Percentiles rank a stretch among this genome's conserved stretches.
Evolutionary conservation across 2,888 invertebrate genomes (phyloP).

Genomic region (Lepidochrysops patricia): DNA sequence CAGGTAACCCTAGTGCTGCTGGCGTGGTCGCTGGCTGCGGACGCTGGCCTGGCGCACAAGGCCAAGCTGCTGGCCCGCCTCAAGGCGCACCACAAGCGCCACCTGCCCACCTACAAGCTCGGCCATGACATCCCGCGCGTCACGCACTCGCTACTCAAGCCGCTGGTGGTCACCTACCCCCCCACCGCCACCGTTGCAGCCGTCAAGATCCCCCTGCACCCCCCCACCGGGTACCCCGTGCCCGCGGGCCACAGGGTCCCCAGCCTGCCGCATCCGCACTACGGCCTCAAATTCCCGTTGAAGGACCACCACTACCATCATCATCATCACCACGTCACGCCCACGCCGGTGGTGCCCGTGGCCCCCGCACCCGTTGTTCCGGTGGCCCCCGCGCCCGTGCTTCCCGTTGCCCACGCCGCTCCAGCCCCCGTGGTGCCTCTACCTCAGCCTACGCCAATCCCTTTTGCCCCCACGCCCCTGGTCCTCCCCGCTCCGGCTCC

Average conservation of each 20-base stretch:
- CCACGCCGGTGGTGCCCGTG: slow-evolving; percentile 48
- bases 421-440: slow-evolving; percentile 38
- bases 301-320: slow-evolving; percentile 59
- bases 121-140: slow-evolving; percentile 65
- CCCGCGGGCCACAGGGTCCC: slow-evolving; percentile 52
- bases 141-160: slow-evolving; percentile 63
- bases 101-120: slow-evolving; percentile 62
- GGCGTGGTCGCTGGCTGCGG: slow-evolving; percentile 40
- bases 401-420: slow-evolving; percentile 24
- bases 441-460: slow-evolving; percentile 41
- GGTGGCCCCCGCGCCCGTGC: slow-evolving; percentile 25
- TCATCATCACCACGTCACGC: slow-evolving; percentile 58
- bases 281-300: slow-evolving; percentile 49
- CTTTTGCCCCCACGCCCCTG: slow-evolving; percentile 38
- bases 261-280: slow-evolving; percentile 50
- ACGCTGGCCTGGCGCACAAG: slow-evolving; percentile 49
- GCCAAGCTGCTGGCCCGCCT: slow-evolving; percentile 44
- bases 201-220: slow-evolving; percentile 57
- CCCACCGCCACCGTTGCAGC: slow-evolving; percentile 59
- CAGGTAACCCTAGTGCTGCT: slow-evolving; percentile 57
- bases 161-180: slow-evolving; percentile 62
- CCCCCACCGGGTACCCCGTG: slow-evolving; percentile 46
- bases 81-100: slow-evolving; percentile 51
- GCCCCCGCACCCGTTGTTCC: slow-evolving; percentile 22
- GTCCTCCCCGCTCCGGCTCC: slow-evolving; percentile 33